Evolutionary conservation across 2,888 invertebrate genomes (phyloP).

Genomic region (Euplagia quadripunctaria): DNA sequence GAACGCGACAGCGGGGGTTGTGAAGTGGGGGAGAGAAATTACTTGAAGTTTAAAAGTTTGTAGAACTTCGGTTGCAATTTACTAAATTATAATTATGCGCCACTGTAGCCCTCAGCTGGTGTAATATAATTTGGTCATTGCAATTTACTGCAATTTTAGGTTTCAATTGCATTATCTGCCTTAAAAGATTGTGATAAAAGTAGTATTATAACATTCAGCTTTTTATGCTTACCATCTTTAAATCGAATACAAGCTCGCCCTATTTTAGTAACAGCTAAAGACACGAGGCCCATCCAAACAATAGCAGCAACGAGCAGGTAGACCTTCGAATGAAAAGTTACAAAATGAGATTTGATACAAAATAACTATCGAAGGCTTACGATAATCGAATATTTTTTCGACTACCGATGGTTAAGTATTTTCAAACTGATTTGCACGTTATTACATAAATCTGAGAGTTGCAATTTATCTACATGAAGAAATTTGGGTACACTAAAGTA

Average conservation of each 20-base stretch:
- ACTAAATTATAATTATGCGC: neutral
- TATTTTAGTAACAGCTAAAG: constrained; percentile 72
- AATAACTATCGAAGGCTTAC: neutral
- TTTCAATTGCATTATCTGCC: too few species aligned
- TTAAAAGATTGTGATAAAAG: too few species aligned
- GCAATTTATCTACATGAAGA: neutral
- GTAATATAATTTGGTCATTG: too few species aligned
- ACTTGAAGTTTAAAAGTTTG: neutral
- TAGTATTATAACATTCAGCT: neutral
- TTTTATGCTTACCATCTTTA: constrained; percentile 67
- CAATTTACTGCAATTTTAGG: too few species aligned
- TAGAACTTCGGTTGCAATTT: neutral
- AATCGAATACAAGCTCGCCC: constrained; percentile 73
- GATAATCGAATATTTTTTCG: neutral
- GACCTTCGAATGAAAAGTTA: constrained; percentile 70
- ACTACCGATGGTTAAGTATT: neutral
- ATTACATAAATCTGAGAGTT: neutral
- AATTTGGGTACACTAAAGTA: too few species aligned
- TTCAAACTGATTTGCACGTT: neutral
- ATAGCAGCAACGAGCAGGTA: constrained; percentile 77
- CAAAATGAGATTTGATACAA: neutral
- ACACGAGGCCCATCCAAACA: constrained; percentile 68
- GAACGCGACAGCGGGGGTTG: neutral
- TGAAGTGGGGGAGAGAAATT: neutral
- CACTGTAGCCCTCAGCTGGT: neutral